Percentiles rank a stretch among this genome's conserved stretches.
Conservation (phyloP, 2,797 vertebrate species). For the Acipenser transmontanus region DNA sequence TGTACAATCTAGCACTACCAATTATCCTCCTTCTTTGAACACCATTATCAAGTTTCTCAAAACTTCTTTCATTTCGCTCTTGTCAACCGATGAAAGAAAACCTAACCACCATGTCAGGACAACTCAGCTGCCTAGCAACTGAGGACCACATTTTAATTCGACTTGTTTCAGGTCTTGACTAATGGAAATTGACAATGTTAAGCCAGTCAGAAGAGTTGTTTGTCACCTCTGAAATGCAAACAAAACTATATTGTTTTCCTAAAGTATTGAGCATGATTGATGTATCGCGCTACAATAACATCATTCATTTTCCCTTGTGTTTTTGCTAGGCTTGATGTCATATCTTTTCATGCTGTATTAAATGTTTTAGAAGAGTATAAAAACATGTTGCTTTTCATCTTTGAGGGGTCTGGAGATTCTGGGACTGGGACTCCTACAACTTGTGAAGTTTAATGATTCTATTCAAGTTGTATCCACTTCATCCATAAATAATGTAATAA, state of each 20-base stretch:
- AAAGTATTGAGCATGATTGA: constrained; percentile 85
- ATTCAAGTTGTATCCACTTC: constrained; percentile 70
- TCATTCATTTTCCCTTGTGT: constrained; percentile 93
- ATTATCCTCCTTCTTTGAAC: constrained; percentile 95
- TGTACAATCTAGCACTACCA: constrained; percentile 87
- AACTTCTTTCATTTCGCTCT: constrained; percentile 98
- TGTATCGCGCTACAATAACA: constrained; percentile 89
- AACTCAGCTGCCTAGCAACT: constrained; percentile 98
- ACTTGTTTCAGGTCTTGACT: constrained; percentile 95
- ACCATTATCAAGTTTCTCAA: constrained; percentile 99
- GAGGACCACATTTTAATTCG: constrained; percentile 94
- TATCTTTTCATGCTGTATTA: constrained; percentile 98
- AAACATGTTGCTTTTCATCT: constrained; percentile 77
- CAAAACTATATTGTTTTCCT: constrained; percentile 95
- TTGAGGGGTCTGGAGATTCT: constrained; percentile 56
- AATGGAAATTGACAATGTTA: constrained; percentile 98
- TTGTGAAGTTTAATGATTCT: constrained; percentile 80
- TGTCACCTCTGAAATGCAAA: constrained; percentile 97
- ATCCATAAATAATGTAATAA: constrained; percentile 88
- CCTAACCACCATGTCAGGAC: constrained; percentile 99
- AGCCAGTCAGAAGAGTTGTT: constrained; percentile 96
- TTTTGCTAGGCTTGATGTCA: constrained; percentile 90
- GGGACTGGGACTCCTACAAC: constrained; percentile 59
- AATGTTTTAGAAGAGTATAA: constrained; percentile 76
- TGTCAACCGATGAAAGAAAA: constrained; percentile 99